Evolutionary conservation across 2,888 invertebrate genomes (phyloP), one percentile per base, ranked within the genome.

Genomic region (Schizaphis graminum): DNA sequence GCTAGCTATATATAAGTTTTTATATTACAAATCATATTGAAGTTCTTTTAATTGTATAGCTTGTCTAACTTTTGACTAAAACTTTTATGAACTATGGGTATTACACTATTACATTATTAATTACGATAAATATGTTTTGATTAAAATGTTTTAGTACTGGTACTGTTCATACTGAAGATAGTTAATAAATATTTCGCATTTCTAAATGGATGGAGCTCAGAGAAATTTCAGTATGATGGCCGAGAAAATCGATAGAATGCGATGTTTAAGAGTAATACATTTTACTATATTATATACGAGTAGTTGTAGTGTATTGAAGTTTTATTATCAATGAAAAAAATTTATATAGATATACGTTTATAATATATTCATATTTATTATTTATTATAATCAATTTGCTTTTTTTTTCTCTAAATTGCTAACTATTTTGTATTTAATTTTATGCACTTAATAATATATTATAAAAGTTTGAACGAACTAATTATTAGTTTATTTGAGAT

Each of bases 241-340:
- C n/a, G 94, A 94, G 49, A 94, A 94, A 87, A 94, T 94, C 41
- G 94, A 94, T 53, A 86, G 94, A 91, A 94, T 94, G 94, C 86
- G 94, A 86, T 86, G 90, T 91, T 67, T 94, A 91, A 94, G 94
- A 86, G 94, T 94, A 49, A 93, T 84, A 56, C 13, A 47, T 90
- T 61, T 90, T 44, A 28, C 2, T 85, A n/a, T 44, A 56, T 44
- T 56, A 41, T 35, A 35, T 16, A 5, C 13, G 7, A 77, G 16
- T 77, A 35, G 35, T 35, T 77, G 35, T 77, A 35, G n/a, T 77
- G 35, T 2, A 56, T 90, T 26, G 16, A 44, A 16, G 28, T 35
- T 84, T 28, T 16, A 35, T 16, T 77, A 7, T 77, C 2, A 77
- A 77, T 77, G 77, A 67, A 90, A n/a, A 89, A 3, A 67, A 24